Evolutionary conservation across 2,113 vertebrate genomes (phyloP).

Genomic region (Ochotona curzoniae): DNA sequence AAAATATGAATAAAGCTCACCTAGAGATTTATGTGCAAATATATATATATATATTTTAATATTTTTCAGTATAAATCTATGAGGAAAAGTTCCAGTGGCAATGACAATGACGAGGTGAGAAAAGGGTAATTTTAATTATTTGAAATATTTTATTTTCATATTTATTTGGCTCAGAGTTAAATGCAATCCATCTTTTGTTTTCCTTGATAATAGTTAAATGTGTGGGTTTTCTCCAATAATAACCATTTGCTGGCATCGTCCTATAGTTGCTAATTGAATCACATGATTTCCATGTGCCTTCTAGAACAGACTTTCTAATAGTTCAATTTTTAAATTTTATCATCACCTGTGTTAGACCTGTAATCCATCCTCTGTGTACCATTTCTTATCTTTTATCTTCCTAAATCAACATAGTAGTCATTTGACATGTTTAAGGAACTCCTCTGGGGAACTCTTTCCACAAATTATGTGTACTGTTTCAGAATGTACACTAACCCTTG

Average conservation of each 20-base stretch:
- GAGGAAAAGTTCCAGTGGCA: conserved; percentile 92
- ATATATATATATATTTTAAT: conserved; percentile 75
- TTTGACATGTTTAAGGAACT: conserved; percentile 1
- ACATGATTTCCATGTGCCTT: not conserved
- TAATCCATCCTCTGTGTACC: not conserved
- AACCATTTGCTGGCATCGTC: not conserved
- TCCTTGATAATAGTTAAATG: conserved; percentile 28
- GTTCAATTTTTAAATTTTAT: conserved; percentile 28
- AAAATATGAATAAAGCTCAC: conserved; percentile 24
- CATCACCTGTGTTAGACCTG: not conserved
- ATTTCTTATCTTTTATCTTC: conserved; percentile 9
- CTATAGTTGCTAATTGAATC: conserved; percentile 19
- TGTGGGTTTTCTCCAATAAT: not conserved
- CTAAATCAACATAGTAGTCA: not conserved
- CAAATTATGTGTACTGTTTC: conserved; percentile 16
- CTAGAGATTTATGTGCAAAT: conserved; percentile 18
- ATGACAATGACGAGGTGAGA: conserved; percentile 95
- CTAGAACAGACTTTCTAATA: conserved; percentile 19
- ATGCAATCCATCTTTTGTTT: not conserved
- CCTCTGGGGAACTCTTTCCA: conserved; percentile 21
- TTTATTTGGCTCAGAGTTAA: not conserved
- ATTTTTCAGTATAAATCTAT: conserved; percentile 90
- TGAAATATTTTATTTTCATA: conserved; percentile 47
- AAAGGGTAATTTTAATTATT: conserved; percentile 56
- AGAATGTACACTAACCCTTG: not conserved